Conservation (phyloP, 2,888 invertebrate genomes). For the Brachypterus glaber region DNA sequence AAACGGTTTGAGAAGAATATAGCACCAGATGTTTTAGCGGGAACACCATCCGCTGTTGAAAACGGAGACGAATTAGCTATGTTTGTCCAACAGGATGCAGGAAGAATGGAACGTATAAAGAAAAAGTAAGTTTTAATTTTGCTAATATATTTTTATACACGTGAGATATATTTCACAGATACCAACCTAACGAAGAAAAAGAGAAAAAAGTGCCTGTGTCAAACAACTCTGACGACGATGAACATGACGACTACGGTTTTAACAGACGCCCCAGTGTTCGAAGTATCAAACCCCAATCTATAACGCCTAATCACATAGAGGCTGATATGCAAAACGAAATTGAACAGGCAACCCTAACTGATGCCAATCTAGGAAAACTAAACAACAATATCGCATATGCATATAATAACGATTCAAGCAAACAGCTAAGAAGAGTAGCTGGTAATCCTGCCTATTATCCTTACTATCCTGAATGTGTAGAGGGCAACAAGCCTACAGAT, state of each 20-base stretch:
- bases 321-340: constrained; percentile 69
- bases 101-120: constrained; percentile 71
- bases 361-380: constrained; percentile 51
- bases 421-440: constrained; percentile 24
- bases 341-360: constrained; percentile 42
- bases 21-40: constrained; percentile 72
- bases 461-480: constrained; percentile 28
- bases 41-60: constrained; percentile 49
- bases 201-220: constrained; percentile 18
- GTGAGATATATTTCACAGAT: not conserved
- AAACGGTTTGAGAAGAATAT: constrained; percentile 45
- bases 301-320: constrained; percentile 68
- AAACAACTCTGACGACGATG: constrained; percentile 56
- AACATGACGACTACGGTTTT: constrained; percentile 84
- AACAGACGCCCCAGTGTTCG: constrained; percentile 81
- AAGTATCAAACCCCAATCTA: constrained; percentile 80
- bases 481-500: constrained; percentile 37
- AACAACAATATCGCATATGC: constrained; percentile 30
- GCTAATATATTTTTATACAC: constrained; percentile 2
- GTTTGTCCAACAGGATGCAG: constrained; percentile 77
- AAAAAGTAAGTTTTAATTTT: constrained; percentile 46
- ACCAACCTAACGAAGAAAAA: not conserved
- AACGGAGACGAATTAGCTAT: constrained; percentile 67
- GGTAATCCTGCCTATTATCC: constrained; percentile 29
- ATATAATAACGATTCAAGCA: too few relatives aligned